Base-by-base conservation (phyloP, 2,113 vertebrate genomes). In the Trogon melanurus region DNA sequence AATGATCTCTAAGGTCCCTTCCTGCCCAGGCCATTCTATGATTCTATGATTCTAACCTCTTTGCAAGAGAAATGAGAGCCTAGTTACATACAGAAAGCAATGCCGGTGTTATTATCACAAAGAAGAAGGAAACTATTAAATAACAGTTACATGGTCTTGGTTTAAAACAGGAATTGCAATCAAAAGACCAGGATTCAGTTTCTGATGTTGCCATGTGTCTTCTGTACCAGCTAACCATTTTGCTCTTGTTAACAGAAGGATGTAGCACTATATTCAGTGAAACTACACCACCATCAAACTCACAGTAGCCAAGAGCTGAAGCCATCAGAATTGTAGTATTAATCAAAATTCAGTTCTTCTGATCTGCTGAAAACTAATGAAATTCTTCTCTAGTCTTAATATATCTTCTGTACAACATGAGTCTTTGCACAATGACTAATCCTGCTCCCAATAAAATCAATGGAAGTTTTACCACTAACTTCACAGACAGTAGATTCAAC, bases 341-440 rank as follows among this genome's bases (percentile, higher is more conserved):
- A 79, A 79, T 73, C 50, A 91, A 92, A 95, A 89, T 72, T 67
- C 70, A 82, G 45, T 56, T 95, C 13, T 85, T 94, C 51, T 50
- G 74, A 81, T 81, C 45, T 91, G 45, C 56, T 81, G 80, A 92
- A 94, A 91, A 22, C 6, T 38, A 74, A 81, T 45, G 36, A 80
- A 71, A 12, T 30, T 8, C 20, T 79, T 71, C 48, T 51, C 36
- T 45, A 60, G 48, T n/a, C 21, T 88, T 83, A 88, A 64, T 58
- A 82, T 48, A 47, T 76, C 62, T 85, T 89, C 45, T 58, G 36
- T 75, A 62, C 15, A 65, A 82, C 50, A 76, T 44, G 62, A 72
- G 61, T 58, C 62, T 85, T 82, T 83, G 44, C 75, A 79, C 32
- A 80, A 32, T 81, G 73, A 81, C 73, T 69, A 89, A 91, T 79